Evolutionary conservation across 2,888 invertebrate genomes (phyloP), one percentile per base, ranked within the genome.

Genomic region (Trissolcus japonicus): DNA sequence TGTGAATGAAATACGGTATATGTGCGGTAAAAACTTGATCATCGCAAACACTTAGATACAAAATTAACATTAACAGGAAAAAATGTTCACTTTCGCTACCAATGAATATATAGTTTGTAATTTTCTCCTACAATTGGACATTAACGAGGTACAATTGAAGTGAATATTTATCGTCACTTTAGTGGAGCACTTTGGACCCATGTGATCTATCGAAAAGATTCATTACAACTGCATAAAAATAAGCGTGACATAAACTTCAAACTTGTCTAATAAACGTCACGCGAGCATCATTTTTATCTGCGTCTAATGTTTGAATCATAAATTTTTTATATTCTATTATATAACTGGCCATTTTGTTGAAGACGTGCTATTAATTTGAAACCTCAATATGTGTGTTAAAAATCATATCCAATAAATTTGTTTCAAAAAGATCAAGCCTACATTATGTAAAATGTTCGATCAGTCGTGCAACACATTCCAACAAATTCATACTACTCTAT

Each of bases 181-280:
- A n/a, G 25, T 21, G 57, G 57, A 4, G 41, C 6, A 57, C 43
- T 25, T 19, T 57, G 7, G 14, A 16, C 11, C 41, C 13, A 16
- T 29, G 19, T 19, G 43, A 57, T 19, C 14, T 17, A 11, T 21
- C n/a, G 16, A 19, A 19, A 57, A 21, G 21, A 43, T 21, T 57
- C 43, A 19, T 16, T 54, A 6, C n/a, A 35, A 11, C 11, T 35
- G 35, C 35, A 35, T 35, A 35, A 35, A 35, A 35, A 35, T 35
- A 35, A 35, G 11, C 11, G 35, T 35, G 43, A 25, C n/a, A 54
- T 54, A 7, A 25, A n/a, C n/a, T 54, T 7, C 11, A 54, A 46
- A 46, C 9, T 46, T 25, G 11, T n/a, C 53, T 54, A 19, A 54
- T 54, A 54, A 54, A 54, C 19, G 25, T 54, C 25, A 11, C n/a